A percentile compares a stretch with the other conserved stretches of the same genome.
Evolutionary conservation across 2,888 invertebrate genomes (phyloP).

Genomic region (Nematopogon swammerdamellus): DNA sequence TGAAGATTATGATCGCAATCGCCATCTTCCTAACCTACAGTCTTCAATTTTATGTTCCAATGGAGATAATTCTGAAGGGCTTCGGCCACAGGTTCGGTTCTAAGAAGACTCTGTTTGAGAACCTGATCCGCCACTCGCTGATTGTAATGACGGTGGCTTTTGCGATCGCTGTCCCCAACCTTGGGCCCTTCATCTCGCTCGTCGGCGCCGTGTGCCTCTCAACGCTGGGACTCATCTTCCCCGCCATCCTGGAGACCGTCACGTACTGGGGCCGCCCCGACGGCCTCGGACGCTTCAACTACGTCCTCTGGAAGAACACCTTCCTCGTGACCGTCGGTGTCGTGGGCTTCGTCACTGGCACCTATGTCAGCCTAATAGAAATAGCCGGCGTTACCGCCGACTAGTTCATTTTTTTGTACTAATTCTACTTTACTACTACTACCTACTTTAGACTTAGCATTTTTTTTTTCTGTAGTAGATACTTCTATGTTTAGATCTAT

Average conservation of each 20-base stretch:
- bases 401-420: too few relatives aligned
- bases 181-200: slow-evolving; percentile 85
- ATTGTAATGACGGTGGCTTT: slow-evolving; percentile 67
- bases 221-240: slow-evolving; percentile 84
- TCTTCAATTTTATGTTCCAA: slow-evolving; percentile 94
- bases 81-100: slow-evolving; percentile 72
- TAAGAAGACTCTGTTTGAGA: slow-evolving; percentile 68
- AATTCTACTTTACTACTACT: too few relatives aligned
- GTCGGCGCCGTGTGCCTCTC: slow-evolving; percentile 94
- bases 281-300: slow-evolving; percentile 70
- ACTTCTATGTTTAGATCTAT: not conserved
- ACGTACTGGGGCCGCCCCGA: slow-evolving; percentile 72
- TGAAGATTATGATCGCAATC: slow-evolving; percentile 80
- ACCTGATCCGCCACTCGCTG: slow-evolving; percentile 66
- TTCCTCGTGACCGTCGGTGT: slow-evolving; percentile 73
- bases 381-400: not conserved
- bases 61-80: slow-evolving; percentile 86
- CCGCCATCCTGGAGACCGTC: slow-evolving; percentile 79
- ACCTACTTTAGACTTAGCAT: not conserved
- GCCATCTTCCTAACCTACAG: slow-evolving; percentile 95
- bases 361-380: slow-evolving; percentile 10
- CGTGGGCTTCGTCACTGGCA: slow-evolving; percentile 78
- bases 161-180: slow-evolving; percentile 84
- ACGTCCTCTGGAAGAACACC: slow-evolving; percentile 76
- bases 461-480: not conserved